These are phyloP conservation scores for Apistogramma diplotaenia DNA, from an alignment of 2,113 vertebrate genomes.

Conservation along the genomic window DNA sequence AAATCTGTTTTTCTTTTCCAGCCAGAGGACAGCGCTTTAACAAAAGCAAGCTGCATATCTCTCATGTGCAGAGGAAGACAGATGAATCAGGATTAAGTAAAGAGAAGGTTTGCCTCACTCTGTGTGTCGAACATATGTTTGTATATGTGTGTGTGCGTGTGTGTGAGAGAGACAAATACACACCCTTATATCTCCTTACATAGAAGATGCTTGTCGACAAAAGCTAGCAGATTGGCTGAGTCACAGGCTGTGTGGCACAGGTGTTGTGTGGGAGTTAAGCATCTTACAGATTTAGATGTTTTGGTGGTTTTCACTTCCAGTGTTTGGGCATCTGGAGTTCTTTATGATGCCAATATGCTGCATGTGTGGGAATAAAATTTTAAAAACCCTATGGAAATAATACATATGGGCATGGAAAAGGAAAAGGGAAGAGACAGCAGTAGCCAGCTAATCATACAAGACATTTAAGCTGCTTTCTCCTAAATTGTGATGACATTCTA, in stretches of 20 bases:
- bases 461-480: neutral
- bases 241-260: slow-evolving; percentile 25
- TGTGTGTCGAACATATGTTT: neutral
- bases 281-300: slow-evolving; percentile 42
- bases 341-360: neutral
- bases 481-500: slow-evolving; percentile 2
- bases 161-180: neutral
- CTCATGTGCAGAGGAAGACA: slow-evolving; percentile 20
- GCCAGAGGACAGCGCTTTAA: neutral
- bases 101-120: neutral
- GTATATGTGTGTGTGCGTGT: neutral
- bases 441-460: neutral
- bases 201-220: neutral
- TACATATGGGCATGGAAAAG: neutral
- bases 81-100: slow-evolving; percentile 37
- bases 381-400: neutral
- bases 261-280: slow-evolving; percentile 33
- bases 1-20: neutral
- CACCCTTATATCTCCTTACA: slow-evolving; percentile 4
- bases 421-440: neutral
- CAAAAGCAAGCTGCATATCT: slow-evolving; percentile 38
- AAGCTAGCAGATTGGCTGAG: slow-evolving; percentile 35
- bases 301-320: slow-evolving; percentile 21
- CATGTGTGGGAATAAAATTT: neutral
- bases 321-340: slow-evolving; percentile 42